Conservation (phyloP, 2,888 invertebrate species). For the Eugnorisma glareosa region DNA sequence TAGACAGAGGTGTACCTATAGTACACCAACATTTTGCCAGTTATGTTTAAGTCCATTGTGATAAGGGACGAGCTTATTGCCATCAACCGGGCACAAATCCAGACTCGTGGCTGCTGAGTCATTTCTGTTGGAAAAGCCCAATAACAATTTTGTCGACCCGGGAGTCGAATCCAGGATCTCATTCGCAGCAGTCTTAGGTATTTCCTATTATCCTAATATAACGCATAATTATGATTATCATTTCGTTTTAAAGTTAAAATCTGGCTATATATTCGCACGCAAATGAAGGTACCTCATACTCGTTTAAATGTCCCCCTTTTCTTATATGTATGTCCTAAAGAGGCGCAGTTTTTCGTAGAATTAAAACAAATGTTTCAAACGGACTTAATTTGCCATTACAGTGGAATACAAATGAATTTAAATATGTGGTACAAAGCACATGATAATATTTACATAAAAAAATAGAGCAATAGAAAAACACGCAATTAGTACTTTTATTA, state of each 20-base stretch:
- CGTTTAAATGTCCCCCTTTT: neutral
- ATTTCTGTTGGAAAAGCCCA: too few species aligned
- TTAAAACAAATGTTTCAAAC: conserved; percentile 25
- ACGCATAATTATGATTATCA: neutral
- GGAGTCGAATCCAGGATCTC: neutral
- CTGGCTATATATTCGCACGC: neutral
- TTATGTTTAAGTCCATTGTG: neutral
- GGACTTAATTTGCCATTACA: conserved; percentile 15
- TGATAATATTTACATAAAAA: conserved; percentile 18
- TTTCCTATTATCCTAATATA: neutral
- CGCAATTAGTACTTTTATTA: conserved; percentile 35
- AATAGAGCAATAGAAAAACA: conserved; percentile 13
- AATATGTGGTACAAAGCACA: conserved; percentile 5
- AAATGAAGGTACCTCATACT: neutral
- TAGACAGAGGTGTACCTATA: neutral
- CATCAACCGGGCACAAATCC: neutral
- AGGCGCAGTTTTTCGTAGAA: neutral
- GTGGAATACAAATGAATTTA: conserved; percentile 32
- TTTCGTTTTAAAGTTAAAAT: neutral
- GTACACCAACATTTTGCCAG: neutral
- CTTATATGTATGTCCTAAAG: neutral
- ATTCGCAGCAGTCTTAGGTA: neutral
- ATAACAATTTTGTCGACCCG: neutral
- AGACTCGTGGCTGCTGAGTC: neutral
- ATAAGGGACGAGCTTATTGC: too few species aligned